phyloP scores from a whole-genome alignment of 2,888 invertebrate genomes.

The Apamea epomidion region DNA sequence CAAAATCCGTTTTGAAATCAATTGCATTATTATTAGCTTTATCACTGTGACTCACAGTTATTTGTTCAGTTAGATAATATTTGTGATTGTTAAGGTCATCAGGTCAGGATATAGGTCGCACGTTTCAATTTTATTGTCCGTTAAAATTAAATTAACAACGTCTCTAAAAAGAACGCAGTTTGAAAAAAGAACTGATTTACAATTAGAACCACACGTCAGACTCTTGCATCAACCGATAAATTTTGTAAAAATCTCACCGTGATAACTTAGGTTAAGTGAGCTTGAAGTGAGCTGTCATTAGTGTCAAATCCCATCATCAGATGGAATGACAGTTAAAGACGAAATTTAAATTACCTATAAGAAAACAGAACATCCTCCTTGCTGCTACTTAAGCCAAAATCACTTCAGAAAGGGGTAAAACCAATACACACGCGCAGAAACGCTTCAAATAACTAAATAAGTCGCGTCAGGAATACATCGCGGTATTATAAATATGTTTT shows the following conservation, averaged over 20 bases:
- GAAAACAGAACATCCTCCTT: constrained; percentile 13
- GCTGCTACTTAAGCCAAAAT: constrained; percentile 21
- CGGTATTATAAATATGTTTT: constrained; percentile 74
- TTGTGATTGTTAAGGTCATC: constrained; percentile 48
- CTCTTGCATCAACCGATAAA: neutral
- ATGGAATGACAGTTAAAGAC: neutral
- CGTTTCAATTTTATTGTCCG: constrained; percentile 16
- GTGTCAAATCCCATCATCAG: neutral
- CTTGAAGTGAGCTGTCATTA: neutral
- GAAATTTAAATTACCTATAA: neutral
- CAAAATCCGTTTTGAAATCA: constrained; percentile 33
- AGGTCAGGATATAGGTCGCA: constrained; percentile 46
- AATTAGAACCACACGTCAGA: neutral
- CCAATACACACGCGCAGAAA: constrained; percentile 29
- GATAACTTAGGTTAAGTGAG: neutral
- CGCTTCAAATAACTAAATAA: constrained; percentile 50
- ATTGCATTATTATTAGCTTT: constrained; percentile 52
- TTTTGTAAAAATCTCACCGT: neutral
- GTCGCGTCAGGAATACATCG: constrained; percentile 63
- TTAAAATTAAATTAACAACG: constrained; percentile 11
- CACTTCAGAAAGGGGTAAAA: constrained; percentile 42
- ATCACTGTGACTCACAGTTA: constrained; percentile 50
- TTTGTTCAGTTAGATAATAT: constrained; percentile 53
- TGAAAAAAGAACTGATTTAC: neutral
- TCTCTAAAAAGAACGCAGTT: neutral